A percentile compares a stretch with the other conserved stretches of the same genome.
Evolutionary conservation across 1,140 invertebrate species (phyloP).

Genomic region (Habropoda laboriosa): DNA sequence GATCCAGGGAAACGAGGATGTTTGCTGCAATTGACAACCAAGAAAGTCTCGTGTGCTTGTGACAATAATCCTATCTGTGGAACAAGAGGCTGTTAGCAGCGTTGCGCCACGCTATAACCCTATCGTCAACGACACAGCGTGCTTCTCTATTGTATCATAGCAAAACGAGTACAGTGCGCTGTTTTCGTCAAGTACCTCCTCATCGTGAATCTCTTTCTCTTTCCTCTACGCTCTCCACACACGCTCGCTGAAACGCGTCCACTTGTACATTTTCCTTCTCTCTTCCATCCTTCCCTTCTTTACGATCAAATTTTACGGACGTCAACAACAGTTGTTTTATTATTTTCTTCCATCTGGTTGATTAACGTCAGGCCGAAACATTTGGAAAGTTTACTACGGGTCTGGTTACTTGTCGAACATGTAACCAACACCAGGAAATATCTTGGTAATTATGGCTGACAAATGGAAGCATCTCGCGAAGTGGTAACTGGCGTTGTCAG

Average conservation of each 20-base stretch:
- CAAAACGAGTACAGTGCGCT: background rate
- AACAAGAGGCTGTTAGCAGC: slow-evolving; percentile 28
- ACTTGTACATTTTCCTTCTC: background rate
- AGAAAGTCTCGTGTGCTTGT: background rate
- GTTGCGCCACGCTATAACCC: background rate
- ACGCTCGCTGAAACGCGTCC: background rate
- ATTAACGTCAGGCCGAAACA: too few species aligned
- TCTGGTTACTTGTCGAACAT: background rate
- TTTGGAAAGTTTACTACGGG: too few species aligned
- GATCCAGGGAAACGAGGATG: background rate
- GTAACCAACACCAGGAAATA: slow-evolving; percentile 6
- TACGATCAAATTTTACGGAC: background rate
- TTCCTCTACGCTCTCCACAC: background rate
- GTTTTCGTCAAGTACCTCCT: background rate
- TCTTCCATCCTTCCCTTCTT: background rate
- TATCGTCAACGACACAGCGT: background rate
- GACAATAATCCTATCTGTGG: slow-evolving; percentile 35
- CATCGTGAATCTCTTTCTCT: background rate
- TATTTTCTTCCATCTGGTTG: too few species aligned
- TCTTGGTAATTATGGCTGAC: slow-evolving; percentile 24
- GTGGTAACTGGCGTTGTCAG: slow-evolving; percentile 33
- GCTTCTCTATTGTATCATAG: slow-evolving; percentile 2
- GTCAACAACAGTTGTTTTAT: too few species aligned
- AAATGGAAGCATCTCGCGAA: slow-evolving; percentile 27
- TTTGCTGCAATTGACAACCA: slow-evolving; percentile 14